Base-by-base conservation (phyloP, 2,797 vertebrate species). In the Siniperca scherzeri region DNA sequence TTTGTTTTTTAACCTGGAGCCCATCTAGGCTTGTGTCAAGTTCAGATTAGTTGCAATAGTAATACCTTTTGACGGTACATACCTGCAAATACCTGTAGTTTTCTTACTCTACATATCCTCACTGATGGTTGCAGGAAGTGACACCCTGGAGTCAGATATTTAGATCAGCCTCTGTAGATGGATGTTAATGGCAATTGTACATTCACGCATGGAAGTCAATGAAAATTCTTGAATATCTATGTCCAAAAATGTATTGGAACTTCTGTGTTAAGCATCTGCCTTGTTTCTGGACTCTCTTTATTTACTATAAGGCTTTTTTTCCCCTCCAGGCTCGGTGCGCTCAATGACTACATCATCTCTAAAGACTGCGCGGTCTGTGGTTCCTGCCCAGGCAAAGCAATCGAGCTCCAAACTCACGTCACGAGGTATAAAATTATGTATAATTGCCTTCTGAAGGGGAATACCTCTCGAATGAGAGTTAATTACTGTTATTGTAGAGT, bases 281-380 rank as follows among this genome's bases (percentile, higher is more conserved):
- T 55, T 67, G 12, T 44, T 53, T 55, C 10, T 76, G 33, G 12
- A 25, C 12, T 9, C 5, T 52, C 11, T 38, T 3, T 40, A 10
- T 67, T 57, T 27, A 57, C 4, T 17, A 1, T 16, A 17, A 9
- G 21, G 1, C 3, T 36, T 61, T 50, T 50, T 40, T 8, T 11
- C 9, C 73, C 4, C 61, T 17, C 13, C 66, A 96, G 95, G 82
- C 50, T 87, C 93, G 0, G 71, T 84, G 27, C 83, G 80, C 42
- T 89, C 91, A 4, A 67, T 57, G 40, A 68, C 82, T 0, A n/a
- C 86, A 6, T 82, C 87, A 1, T 91, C 93, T 57, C 27, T 86
- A 2, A 96, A 85, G 87, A 78, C 77, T 3, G 12, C 22, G 0
- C 87, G 62, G 76, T 74, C 91, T 68, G 83, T 66, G 3, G 80